These are phyloP conservation scores for Clitarchus hookeri DNA, from an alignment of 2,888 invertebrate genomes.

Conservation along the genomic window DNA sequence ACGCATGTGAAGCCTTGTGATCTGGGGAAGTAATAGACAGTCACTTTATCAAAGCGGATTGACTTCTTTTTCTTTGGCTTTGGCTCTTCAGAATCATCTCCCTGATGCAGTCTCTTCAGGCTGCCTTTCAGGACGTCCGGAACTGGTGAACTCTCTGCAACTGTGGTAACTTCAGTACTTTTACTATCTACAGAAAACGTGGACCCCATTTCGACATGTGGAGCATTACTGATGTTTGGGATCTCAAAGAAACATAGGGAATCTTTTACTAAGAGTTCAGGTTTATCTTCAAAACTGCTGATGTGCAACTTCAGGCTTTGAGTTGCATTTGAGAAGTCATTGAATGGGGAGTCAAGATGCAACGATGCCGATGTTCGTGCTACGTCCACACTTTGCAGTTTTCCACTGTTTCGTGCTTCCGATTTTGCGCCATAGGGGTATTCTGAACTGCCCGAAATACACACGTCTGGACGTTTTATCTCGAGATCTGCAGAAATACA, in stretches of 20 bases:
- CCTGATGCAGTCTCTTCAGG: conserved; percentile 63
- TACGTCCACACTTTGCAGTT: background rate
- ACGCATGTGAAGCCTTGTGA: conserved; percentile 91
- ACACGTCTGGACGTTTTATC: conserved; percentile 26
- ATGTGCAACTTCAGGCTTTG: background rate
- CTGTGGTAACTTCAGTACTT: background rate
- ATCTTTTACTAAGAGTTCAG: background rate
- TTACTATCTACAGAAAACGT: background rate
- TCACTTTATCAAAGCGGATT: conserved; percentile 89
- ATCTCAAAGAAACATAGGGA: conserved; percentile 28
- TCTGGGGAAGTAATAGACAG: conserved; percentile 93
- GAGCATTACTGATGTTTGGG: conserved; percentile 18
- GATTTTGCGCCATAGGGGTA: background rate
- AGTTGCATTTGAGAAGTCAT: conserved; percentile 11
- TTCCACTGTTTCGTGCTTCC: background rate
- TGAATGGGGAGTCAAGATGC: conserved; percentile 12
- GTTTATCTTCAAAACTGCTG: conserved; percentile 16
- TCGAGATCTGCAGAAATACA: conserved; percentile 55
- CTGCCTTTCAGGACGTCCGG: conserved; percentile 62
- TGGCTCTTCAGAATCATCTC: conserved; percentile 49
- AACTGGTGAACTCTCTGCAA: background rate
- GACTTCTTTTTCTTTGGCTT: conserved; percentile 68
- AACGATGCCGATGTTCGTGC: background rate
- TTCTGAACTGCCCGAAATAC: conserved; percentile 18
- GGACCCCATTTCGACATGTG: conserved; percentile 21